A percentile compares a stretch with the other conserved stretches of the same genome.
Conservation (phyloP, 2,888 invertebrate species). For the Drosophila villosipedis region DNA sequence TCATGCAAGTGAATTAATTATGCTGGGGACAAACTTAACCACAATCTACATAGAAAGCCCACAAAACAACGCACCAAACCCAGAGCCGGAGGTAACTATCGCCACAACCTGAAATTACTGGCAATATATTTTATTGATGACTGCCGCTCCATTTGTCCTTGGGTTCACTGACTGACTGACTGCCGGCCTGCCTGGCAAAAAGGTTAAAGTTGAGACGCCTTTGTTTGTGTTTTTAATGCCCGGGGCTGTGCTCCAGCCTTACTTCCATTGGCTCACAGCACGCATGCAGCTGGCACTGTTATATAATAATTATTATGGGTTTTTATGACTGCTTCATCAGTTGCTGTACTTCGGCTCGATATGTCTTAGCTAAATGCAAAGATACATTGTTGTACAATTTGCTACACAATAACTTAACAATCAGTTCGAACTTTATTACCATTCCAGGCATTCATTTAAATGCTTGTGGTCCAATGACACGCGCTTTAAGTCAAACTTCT, state of each 20-base stretch:
- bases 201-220: constrained; percentile 65
- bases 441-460: constrained; percentile 25
- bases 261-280: background rate
- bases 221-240: constrained; percentile 29
- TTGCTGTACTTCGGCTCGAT: constrained; percentile 6
- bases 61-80: background rate
- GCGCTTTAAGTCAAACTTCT: background rate
- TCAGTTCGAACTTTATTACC: constrained; percentile 33
- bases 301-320: constrained; percentile 46
- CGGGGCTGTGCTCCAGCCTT: background rate
- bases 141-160: constrained; percentile 43
- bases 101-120: constrained; percentile 42
- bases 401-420: constrained; percentile 26
- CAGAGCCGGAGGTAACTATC: background rate
- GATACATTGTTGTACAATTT: background rate
- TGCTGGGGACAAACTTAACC: constrained; percentile 40
- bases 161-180: constrained; percentile 30
- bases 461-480: constrained; percentile 24
- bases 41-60: constrained; percentile 12
- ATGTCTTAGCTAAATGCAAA: background rate
- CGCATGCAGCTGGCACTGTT: constrained; percentile 20
- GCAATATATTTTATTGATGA: constrained; percentile 71
- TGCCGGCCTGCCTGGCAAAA: constrained; percentile 12
- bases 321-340: constrained; percentile 41
- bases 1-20: constrained; percentile 79